Base-by-base conservation (phyloP, 2,797 vertebrate genomes). In the Sandelia bainsii region DNA sequence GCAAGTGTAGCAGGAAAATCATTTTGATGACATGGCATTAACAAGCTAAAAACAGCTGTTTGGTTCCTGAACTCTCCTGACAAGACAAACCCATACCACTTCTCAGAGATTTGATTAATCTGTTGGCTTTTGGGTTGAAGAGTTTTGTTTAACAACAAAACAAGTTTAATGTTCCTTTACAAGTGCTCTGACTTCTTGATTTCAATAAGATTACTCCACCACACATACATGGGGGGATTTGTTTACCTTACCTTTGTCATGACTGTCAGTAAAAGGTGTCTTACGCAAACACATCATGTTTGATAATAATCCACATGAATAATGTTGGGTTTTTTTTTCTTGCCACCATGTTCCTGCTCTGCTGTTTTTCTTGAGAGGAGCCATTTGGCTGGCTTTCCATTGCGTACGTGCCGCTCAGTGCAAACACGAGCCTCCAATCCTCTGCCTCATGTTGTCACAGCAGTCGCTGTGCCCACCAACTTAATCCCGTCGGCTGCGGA, bases 321-420 rank as follows among this genome's bases (percentile, higher is more conserved):
- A 44, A 42, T 59, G 19, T 29, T 44, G 69, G 49, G 52, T 40
- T 49, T 69, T 64, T 65, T 58, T 64, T 34, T 40, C 72, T 62
- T 25, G 16, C 68, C 71, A 45, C 63, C 62, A 22, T 60, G n/a
- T 57, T 82, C 37, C 49, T 68, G 64, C 69, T 65, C 58, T 58
- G 59, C 64, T 87, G 78, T 89, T 83, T 83, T 86, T 82, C 73
- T 82, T 81, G 32, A 80, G 74, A 70, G 78, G 79, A 88, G 83
- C 75, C 51, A 63, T 84, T 89, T 85, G 85, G 87, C 87, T 77
- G 82, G 69, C 69, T 81, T 59, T 87, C 66, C 61, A 37, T 67
- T 90, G 91, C 48, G 79, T 93, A 93, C 89, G 85, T 94, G 92
- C 88, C 0, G 68, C 77, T 87, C 74, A 45, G 72, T 67, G 80